Base-by-base conservation (phyloP, 2,888 invertebrate genomes). In the Hirtodrosophila histrioides region DNA sequence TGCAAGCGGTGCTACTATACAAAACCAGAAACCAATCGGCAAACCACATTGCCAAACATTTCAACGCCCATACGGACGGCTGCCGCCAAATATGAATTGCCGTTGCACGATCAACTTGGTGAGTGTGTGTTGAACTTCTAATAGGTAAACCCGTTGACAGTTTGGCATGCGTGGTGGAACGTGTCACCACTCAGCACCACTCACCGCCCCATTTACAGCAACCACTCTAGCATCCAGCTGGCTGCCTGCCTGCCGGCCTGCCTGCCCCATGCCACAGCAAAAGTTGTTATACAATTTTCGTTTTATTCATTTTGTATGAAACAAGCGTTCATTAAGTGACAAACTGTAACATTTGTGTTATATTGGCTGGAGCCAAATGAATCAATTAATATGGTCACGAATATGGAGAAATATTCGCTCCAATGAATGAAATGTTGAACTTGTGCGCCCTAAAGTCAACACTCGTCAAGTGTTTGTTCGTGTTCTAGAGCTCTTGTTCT, bases 311-410 rank as follows among this genome's bases (percentile, higher is more conserved):
- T 53, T 24, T 67, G 43, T 75, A 49, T 41, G 10, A 65, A 78
- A 46, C 56, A 55, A 65, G 60, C 53, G 49, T 60, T 73, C 67
- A 48, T 73, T 60, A 75, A 44, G 55, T 61, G 31, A 53, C 44
- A 12, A 64, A 64, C 57, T 46, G 49, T 65, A 48, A 40, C 31
- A 40, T 5, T 36, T 54, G 44, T 43, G 23, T 61, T 31, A 43
- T 54, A 43, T 36, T 80, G 57, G 63, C 57, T 29, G 31, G 39
- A 39, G 58, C 36, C 39, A 63, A 63, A 75, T 78, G 86, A 81
- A 82, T 82, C 82, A 82, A 86, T 86, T 82, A 80, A 83, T 73
- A 62, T 69, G 54, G 68, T 57, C 56, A 73, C 72, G 74, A 75
- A 65, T 70, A 57, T 61, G 49, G 35, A 65, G 64, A 56, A 53